These are phyloP conservation scores for Calosoma granatense DNA, from an alignment of 1,140 invertebrate genomes.

Conservation along the genomic window DNA sequence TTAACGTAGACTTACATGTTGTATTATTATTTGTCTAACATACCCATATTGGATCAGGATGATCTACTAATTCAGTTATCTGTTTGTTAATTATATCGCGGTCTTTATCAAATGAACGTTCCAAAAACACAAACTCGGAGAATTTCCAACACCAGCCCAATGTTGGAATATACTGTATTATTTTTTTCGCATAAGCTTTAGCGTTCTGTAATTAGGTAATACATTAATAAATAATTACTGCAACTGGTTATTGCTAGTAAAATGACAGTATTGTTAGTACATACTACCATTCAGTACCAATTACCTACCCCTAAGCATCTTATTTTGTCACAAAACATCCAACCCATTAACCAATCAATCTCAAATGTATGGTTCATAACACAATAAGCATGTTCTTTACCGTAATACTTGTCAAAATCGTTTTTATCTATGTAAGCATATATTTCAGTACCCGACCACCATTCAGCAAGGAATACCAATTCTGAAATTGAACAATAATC, in stretches of 20 bases:
- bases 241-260: background rate
- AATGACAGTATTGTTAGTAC: too few relatives aligned
- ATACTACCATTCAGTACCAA: too few relatives aligned
- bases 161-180: constrained; percentile 82
- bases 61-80: constrained; percentile 70
- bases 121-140: constrained; percentile 85
- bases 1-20: background rate
- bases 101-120: constrained; percentile 85
- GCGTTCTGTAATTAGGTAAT: constrained; percentile 57
- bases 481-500: constrained; percentile 46
- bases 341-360: constrained; percentile 88
- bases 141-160: constrained; percentile 94
- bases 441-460: constrained; percentile 76
- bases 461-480: constrained; percentile 83
- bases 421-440: constrained; percentile 67
- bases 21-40: constrained; percentile 31
- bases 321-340: constrained; percentile 73
- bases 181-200: constrained; percentile 91
- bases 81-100: constrained; percentile 69
- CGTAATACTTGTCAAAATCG: constrained; percentile 68
- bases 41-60: constrained; percentile 82
- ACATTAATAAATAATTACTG: background rate
- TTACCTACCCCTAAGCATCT: constrained; percentile 64
- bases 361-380: constrained; percentile 95
- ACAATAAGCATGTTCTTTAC: constrained; percentile 79